Conservation (phyloP, 2,113 vertebrate species). For the Siphamia tubifer region DNA sequence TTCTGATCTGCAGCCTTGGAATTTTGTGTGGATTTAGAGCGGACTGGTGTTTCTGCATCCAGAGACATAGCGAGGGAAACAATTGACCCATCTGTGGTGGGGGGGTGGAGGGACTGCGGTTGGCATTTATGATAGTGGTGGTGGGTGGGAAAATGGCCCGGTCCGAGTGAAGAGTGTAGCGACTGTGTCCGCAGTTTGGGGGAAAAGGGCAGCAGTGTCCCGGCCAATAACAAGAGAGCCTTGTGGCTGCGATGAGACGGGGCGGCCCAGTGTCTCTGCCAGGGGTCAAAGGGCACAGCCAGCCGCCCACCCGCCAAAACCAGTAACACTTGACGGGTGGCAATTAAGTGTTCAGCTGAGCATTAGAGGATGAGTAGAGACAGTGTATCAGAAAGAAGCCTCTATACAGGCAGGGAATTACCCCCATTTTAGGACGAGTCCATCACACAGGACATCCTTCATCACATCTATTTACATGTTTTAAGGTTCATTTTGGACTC, state of each 20-base stretch:
- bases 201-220: constrained; percentile 19
- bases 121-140: constrained; percentile 44
- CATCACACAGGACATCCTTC: neutral
- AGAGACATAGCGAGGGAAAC: constrained; percentile 9
- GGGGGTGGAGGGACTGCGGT: neutral
- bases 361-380: constrained; percentile 29
- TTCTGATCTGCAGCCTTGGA: constrained; percentile 32
- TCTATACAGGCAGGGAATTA: constrained; percentile 22
- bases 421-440: neutral
- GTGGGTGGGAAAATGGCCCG: constrained; percentile 38
- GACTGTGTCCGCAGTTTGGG: constrained; percentile 33
- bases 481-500: neutral
- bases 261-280: constrained; percentile 20
- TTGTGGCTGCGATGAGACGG: constrained; percentile 49
- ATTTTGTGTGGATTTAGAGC: constrained; percentile 1
- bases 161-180: constrained; percentile 9
- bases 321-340: constrained; percentile 30
- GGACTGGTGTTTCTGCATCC: neutral
- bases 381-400: neutral
- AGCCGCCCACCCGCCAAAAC: constrained; percentile 15
- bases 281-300: constrained; percentile 45
- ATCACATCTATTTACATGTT: neutral
- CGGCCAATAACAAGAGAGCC: constrained; percentile 45
- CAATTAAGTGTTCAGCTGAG: neutral
- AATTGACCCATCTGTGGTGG: constrained; percentile 47